Percentiles rank a stretch among this genome's conserved stretches.
Evolutionary conservation across 2,113 vertebrate species (phyloP).

Genomic region (Ictalurus punctatus): DNA sequence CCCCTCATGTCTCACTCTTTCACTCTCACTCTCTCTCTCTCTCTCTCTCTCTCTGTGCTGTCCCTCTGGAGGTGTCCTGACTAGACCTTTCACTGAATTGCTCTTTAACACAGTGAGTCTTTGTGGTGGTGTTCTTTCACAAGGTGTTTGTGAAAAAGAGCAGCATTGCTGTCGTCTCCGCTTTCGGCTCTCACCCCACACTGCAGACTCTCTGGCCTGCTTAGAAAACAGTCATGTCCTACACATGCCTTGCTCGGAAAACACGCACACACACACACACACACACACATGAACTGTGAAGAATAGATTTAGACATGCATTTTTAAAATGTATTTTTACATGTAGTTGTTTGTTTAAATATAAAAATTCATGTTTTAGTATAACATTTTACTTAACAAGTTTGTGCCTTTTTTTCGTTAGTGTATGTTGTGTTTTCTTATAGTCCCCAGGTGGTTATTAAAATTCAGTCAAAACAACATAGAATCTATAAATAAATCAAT

Average conservation of each 20-base stretch:
- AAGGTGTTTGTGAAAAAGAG: constrained; percentile 72
- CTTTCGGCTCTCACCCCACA: constrained; percentile 43
- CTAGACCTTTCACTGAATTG: constrained; percentile 64
- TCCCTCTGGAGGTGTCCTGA: constrained; percentile 69
- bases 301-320: not conserved
- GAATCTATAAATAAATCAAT: no score
- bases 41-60: constrained; percentile 27
- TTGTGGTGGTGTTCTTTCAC: constrained; percentile 65
- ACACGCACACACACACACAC: not conserved
- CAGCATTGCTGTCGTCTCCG: constrained; percentile 61
- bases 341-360: not conserved
- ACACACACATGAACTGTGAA: not conserved
- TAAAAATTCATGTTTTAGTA: not conserved
- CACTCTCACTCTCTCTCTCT: constrained; percentile 35
- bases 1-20: constrained; percentile 47
- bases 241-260: constrained; percentile 42
- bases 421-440: not conserved
- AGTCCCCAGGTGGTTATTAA: not conserved
- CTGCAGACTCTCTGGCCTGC: constrained; percentile 46
- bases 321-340: not conserved
- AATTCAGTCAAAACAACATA: not conserved
- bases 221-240: constrained; percentile 63
- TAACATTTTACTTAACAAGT: not conserved
- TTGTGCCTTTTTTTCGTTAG: not conserved
- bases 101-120: constrained; percentile 66